Percentiles rank a stretch among this genome's conserved stretches.
Evolutionary conservation across 2,797 vertebrate species (phyloP).

Genomic region (Hemibagrus guttatus): DNA sequence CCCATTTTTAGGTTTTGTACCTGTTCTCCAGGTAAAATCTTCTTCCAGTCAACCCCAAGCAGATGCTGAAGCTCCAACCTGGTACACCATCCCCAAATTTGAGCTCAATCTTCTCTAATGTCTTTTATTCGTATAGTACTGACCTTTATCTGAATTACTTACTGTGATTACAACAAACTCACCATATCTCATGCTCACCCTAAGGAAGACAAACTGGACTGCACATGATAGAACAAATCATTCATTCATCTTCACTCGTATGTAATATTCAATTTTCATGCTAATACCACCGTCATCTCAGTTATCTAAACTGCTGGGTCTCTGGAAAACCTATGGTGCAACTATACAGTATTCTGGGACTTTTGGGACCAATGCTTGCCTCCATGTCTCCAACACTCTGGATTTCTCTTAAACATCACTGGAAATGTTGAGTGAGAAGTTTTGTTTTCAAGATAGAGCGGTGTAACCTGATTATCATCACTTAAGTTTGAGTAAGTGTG

Average conservation of each 20-base stretch:
- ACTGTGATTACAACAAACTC: background rate
- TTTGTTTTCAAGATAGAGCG: background rate
- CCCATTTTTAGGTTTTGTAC: background rate
- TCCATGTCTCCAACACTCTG: background rate
- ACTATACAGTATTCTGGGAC: background rate
- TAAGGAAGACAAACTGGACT: background rate
- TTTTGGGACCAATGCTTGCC: background rate
- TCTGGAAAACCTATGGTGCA: background rate
- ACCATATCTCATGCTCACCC: background rate
- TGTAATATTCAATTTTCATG: background rate
- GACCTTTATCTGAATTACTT: background rate
- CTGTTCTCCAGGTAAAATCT: background rate
- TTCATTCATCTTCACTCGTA: background rate
- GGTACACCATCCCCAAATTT: background rate
- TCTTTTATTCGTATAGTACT: background rate
- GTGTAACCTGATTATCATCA: background rate
- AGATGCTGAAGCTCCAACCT: background rate
- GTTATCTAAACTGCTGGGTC: background rate
- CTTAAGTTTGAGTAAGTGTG: background rate
- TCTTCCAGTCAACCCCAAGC: background rate
- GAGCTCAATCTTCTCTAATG: no score
- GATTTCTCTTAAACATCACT: background rate
- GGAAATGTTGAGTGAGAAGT: background rate
- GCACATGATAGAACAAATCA: background rate
- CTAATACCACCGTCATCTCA: background rate